A percentile compares a stretch with the other conserved stretches of the same genome.
Conservation (phyloP, 2,888 invertebrate species). For the Macaria notata region DNA sequence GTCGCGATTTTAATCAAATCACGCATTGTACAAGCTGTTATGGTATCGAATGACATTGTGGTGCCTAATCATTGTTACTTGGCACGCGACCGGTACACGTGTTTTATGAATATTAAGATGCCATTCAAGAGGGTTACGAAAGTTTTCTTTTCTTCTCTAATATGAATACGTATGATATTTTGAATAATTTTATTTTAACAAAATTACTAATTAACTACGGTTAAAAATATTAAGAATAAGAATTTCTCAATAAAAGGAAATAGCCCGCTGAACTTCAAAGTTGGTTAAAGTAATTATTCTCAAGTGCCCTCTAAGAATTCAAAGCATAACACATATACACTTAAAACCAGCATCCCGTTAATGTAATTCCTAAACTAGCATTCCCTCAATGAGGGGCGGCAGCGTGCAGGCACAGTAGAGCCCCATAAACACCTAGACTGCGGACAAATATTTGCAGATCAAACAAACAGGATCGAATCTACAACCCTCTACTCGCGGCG, state of each 20-base stretch:
- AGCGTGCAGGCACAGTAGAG: background rate
- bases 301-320: too few relatives aligned
- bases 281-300: too few relatives aligned
- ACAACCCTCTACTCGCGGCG: conserved; percentile 8
- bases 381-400: conserved; percentile 1
- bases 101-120: background rate
- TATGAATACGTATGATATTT: too few relatives aligned
- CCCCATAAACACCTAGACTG: conserved; percentile 21
- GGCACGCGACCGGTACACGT: conserved; percentile 2
- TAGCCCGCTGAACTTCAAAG: too few relatives aligned
- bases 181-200: too few relatives aligned
- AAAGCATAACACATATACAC: too few relatives aligned
- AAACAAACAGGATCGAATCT: conserved; percentile 15
- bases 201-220: too few relatives aligned
- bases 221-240: too few relatives aligned
- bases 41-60: conserved; percentile 8
- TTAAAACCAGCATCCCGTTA: background rate
- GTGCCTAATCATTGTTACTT: background rate
- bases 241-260: too few relatives aligned
- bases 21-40: conserved; percentile 13
- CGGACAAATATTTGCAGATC: conserved; percentile 19
- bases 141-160: too few relatives aligned
- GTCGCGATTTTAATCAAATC: conserved; percentile 11
- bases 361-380: conserved; percentile 11
- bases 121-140: too few relatives aligned